These are phyloP conservation scores for Samia ricini DNA, from an alignment of 1,140 invertebrate species.

Conservation along the genomic window DNA sequence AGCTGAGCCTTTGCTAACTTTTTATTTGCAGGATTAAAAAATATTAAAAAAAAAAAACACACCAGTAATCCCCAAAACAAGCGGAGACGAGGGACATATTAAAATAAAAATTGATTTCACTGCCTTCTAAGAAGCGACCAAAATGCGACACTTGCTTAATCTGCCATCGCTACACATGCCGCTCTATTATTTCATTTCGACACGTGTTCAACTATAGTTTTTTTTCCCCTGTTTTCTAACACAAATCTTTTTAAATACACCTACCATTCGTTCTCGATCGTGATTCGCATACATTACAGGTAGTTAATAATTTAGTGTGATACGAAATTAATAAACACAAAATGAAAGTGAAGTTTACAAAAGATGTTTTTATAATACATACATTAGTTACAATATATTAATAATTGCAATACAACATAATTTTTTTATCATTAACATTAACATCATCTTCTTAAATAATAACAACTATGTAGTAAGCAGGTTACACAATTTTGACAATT, in stretches of 20 bases:
- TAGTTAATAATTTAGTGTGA: too few relatives aligned
- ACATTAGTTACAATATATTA: too few relatives aligned
- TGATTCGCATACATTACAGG: neutral
- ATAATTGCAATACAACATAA: too few relatives aligned
- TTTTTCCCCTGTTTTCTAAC: slow-evolving; percentile 22
- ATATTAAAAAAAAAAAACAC: slow-evolving; percentile 22
- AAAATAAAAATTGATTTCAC: slow-evolving; percentile 53
- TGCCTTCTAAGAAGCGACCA: slow-evolving; percentile 48
- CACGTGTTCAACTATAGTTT: slow-evolving; percentile 52
- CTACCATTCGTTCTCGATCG: slow-evolving; percentile 6
- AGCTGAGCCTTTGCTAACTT: neutral
- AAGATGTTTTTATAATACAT: too few relatives aligned
- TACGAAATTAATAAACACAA: too few relatives aligned
- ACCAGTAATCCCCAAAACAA: slow-evolving; percentile 55
- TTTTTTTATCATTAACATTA: too few relatives aligned
- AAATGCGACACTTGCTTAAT: slow-evolving; percentile 65
- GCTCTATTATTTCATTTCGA: slow-evolving; percentile 49
- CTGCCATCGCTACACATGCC: slow-evolving; percentile 52
- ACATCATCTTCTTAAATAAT: too few relatives aligned
- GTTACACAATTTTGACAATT: too few relatives aligned
- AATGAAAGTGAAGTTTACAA: too few relatives aligned
- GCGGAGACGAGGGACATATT: slow-evolving; percentile 38
- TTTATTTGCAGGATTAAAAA: slow-evolving; percentile 11
- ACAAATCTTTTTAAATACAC: slow-evolving; percentile 10
- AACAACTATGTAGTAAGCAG: too few relatives aligned